Base-by-base conservation (phyloP, 1,140 invertebrate genomes). In the Leptinotarsa undecemlineata region DNA sequence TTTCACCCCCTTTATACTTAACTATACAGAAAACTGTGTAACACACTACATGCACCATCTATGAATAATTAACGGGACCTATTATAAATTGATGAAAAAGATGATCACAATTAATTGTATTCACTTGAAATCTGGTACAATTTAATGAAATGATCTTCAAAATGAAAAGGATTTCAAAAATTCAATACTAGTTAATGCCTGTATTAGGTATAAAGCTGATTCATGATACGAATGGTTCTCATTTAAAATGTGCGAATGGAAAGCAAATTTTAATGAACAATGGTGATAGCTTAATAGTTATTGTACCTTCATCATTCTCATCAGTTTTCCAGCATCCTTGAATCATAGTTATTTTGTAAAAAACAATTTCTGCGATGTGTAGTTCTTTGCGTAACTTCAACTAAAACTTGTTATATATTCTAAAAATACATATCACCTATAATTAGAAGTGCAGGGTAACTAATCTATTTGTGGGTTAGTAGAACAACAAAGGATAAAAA, bases 281-380 rank as follows among this genome's bases (percentile, higher is more conserved):
- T 57, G 6, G 6, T 57, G n/a, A 57, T 57, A n/a, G 14, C 4
- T 57, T 14, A 57, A 17, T 57, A 19, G 51, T 17, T 57, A 15
- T 57, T 21, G 63, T 83, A 90, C 89, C 88, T 85, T 88, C 88
- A 71, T 89, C 87, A 48, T 89, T 85, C 8, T 88, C 85, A 73
- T 89, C 87, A 71, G 89, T 85, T 82, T 89, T 89, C 88, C 89
- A 90, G 81, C 87, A 87, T 63, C 86, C 88, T 72, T 86, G 87
- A 77, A 78, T 85, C 87, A 88, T 88, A 66, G 21, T 79, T 17
- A 17, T 72, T 23, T 15, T 14, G 4, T 42, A 67, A 72, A 67
- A 33, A 20, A 61, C 21, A 62, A 68, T 19, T 72, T n/a, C 23
- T 57, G 60, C 21, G 57, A 3, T 23, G 60, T 63, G 48, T 42